Base-by-base conservation (phyloP, 2,113 vertebrate genomes). In the Trochalopteron elliotii region DNA sequence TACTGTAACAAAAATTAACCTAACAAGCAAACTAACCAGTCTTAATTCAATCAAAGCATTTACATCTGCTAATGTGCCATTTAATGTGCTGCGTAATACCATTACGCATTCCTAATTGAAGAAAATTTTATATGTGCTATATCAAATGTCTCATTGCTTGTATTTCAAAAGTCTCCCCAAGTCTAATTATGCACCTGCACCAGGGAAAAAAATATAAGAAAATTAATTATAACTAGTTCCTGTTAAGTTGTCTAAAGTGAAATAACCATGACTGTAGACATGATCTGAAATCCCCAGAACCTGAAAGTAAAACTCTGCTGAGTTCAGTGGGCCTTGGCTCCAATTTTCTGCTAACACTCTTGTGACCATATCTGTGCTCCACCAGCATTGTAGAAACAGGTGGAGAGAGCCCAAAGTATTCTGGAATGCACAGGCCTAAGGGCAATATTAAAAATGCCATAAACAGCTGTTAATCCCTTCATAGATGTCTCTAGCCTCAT, bases 1-100 rank as follows among this genome's bases (percentile, higher is more conserved):
- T 70, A 45, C 47, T 89, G n/a, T 64, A 90, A 80, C 27, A 93
- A 90, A 94, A 93, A 88, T 56, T 49, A 69, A 88, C 49, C 37
- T 55, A 90, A 90, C 56, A 70, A 75, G 79, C 9, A 69, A 95
- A 90, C 59, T 83, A 92, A 83, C n/a, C 12, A 1, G 31, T 81
- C 87, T 87, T 92, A 92, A 93, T 95, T 83, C 79, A 60, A 89
- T 81, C 24, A 60, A 87, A 89, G 30, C 31, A 83, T 90, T 93
- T 96, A 84, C 80, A 76, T 93, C 71, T 86, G 71, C 23, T 96
- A 96, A 96, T 90, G 83, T 92, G 37, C 90, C 88, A 78, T 92
- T 95, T 96, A 95, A 91, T 87, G 56, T 78, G 60, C 92, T 90
- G 72, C 92, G 67, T 96, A 93, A 88, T 67, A 69, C 85, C 92